Percentiles rank a stretch among this genome's conserved stretches.
These are phyloP conservation scores for Macquaria ambigua DNA, from an alignment of 2,113 vertebrate species.

Conservation along the genomic window DNA sequence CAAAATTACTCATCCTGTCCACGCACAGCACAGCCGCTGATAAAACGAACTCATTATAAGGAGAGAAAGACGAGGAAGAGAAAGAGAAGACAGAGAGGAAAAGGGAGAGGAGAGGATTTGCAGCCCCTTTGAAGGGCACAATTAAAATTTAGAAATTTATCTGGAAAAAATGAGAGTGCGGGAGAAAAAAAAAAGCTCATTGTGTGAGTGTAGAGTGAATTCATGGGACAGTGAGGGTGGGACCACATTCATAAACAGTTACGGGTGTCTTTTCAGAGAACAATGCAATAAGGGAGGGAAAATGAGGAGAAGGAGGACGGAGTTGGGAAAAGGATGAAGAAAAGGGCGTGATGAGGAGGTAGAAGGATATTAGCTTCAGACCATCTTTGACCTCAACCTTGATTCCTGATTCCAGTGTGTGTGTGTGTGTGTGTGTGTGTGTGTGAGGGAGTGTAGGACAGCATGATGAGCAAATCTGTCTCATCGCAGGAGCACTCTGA, in stretches of 20 bases:
- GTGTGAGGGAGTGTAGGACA: not conserved
- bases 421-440: conserved; percentile 12
- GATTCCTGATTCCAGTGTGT: not conserved
- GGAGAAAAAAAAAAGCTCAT: not conserved
- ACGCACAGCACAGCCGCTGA: conserved; percentile 65
- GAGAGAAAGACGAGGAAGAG: conserved; percentile 58
- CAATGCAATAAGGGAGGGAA: not conserved
- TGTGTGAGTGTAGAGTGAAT: conserved; percentile 9
- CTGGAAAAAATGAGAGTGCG: conserved; percentile 11
- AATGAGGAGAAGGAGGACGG: not conserved
- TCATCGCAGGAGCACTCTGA: conserved; percentile 21
- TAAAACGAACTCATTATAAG: conserved; percentile 73
- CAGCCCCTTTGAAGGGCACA: conserved; percentile 58
- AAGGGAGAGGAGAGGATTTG: conserved; percentile 33
- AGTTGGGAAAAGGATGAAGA: not conserved
- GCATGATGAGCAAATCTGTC: conserved; percentile 18
- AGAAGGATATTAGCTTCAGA: not conserved
- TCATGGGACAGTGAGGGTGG: not conserved
- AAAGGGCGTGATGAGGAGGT: not conserved
- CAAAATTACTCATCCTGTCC: conserved; percentile 74
- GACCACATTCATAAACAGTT: conserved; percentile 19
- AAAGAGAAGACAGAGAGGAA: conserved; percentile 38
- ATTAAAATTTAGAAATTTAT: conserved; percentile 62
- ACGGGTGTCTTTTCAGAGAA: not conserved
- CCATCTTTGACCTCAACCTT: conserved; percentile 25